A percentile compares a stretch with the other conserved stretches of the same genome.
These are phyloP conservation scores for Sander lucioperca DNA, from an alignment of 2,113 vertebrate species.

Conservation along the genomic window DNA sequence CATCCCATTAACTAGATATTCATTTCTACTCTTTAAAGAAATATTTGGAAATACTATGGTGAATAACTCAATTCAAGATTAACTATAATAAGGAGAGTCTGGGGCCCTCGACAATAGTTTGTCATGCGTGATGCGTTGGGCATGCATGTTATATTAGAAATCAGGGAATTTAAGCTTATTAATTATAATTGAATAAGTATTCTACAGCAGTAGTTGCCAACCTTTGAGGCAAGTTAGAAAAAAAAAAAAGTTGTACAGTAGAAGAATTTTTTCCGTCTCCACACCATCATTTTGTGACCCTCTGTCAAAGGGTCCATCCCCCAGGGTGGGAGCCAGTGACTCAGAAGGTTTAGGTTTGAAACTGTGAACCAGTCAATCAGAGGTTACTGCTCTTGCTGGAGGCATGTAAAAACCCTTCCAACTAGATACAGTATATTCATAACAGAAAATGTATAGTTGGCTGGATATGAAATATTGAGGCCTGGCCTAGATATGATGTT, in stretches of 20 bases:
- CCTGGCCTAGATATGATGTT: not conserved
- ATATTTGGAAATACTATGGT: not conserved
- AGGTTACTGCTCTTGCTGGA: too few species aligned
- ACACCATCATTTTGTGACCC: not conserved
- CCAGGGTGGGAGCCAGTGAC: too few species aligned
- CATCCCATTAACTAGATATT: not conserved
- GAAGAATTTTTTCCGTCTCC: not conserved
- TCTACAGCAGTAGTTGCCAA: not conserved
- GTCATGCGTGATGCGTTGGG: not conserved
- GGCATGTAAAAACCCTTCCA: too few species aligned
- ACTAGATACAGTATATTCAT: not conserved
- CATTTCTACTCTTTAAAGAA: not conserved
- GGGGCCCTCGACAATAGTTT: not conserved
- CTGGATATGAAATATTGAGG: not conserved
- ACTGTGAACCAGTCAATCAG: too few species aligned
- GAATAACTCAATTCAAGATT: not conserved
- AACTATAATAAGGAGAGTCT: not conserved
- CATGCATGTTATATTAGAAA: not conserved
- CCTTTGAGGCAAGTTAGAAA: not conserved
- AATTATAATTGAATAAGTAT: not conserved
- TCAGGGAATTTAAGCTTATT: not conserved
- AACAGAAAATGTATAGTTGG: not conserved
- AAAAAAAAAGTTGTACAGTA: too few species aligned
- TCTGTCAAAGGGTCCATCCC: too few species aligned
- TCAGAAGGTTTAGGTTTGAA: too few species aligned